A percentile compares a stretch with the other conserved stretches of the same genome.
These are phyloP conservation scores for Magallana nippona DNA, from an alignment of 2,888 invertebrate species.

Conservation along the genomic window DNA sequence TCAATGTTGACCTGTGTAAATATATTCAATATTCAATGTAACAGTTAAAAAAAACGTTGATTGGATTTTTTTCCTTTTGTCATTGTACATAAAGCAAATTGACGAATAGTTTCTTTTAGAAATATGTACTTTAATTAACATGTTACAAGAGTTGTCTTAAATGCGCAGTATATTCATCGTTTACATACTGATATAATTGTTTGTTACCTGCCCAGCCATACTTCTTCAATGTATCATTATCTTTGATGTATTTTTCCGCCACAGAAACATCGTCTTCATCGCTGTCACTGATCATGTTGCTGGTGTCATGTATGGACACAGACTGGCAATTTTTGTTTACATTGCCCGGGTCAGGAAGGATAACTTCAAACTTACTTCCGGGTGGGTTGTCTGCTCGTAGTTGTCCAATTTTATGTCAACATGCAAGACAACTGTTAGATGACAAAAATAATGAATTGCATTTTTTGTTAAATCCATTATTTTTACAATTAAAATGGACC, in stretches of 20 bases:
- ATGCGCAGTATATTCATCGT: too few relatives aligned
- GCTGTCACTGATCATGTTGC: conserved; percentile 51
- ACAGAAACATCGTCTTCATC: conserved; percentile 45
- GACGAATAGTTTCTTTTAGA: too few relatives aligned
- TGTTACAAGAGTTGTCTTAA: too few relatives aligned
- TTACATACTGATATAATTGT: too few relatives aligned
- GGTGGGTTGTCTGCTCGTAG: conserved; percentile 38
- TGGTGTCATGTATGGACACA: too few relatives aligned
- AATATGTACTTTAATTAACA: too few relatives aligned
- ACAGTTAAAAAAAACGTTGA: too few relatives aligned
- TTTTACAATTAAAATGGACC: conserved; percentile 38
- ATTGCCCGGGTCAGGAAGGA: conserved; percentile 37
- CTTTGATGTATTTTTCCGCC: conserved; percentile 50
- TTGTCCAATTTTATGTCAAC: conserved; percentile 36
- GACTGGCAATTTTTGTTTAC: conserved; percentile 20
- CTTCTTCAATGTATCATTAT: conserved; percentile 53
- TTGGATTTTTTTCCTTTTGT: too few relatives aligned
- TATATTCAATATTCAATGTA: too few relatives aligned
- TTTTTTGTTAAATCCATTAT: not conserved
- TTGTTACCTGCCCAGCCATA: conserved; percentile 66
- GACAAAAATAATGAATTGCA: not conserved
- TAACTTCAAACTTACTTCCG: conserved; percentile 21
- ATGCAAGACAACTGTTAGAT: not conserved
- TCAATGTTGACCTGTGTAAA: too few relatives aligned
- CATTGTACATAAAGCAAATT: too few relatives aligned